Base-by-base conservation (phyloP, 53 echinoderm and acorn worm species). In the Mesocentrotus franciscanus region DNA sequence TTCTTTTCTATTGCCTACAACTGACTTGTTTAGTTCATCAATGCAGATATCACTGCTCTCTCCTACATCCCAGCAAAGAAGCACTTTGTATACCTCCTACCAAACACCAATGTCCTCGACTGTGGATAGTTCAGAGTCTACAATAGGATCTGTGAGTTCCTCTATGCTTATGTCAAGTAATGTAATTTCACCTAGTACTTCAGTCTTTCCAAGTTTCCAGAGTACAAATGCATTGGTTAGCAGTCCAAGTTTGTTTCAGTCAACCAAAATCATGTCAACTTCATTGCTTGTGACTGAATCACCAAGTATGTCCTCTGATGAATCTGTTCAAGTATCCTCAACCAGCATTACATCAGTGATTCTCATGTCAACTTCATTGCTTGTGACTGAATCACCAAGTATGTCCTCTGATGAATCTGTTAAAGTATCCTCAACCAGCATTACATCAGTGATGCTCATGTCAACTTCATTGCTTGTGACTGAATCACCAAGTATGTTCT, bases 371-470 rank as follows among this genome's bases (percentile, higher is more conserved):
- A n/a, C 58, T 56, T 29, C 58, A 57, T 27, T 87, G 58, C 29
- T 27, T n/a, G n/a, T 57, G 58, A 57, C 87, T 5, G 58, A 87
- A 87, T 87, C 87, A 57, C 87, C 87, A 87, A 87, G 56, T 87
- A 27, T 58, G 14, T 87, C 87, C 29, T 87, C n/a, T 87, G 87
- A n/a, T 26, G 58, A 58, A 27, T 56, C 87, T 10, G 9, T 87
- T 57, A n/a, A 49, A 84, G 49, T 49, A 49, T 15, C 29, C 8
- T 87, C 59, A n/a, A 29, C 10, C 56, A 87, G 59, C 29, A 8
- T 57, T 13, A n/a, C n/a, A n/a, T n/a, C n/a, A n/a, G n/a, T n/a
- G n/a, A n/a, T n/a, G n/a, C n/a, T 87, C 26, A 58, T 87, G n/a
- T 58, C 87, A 57, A n/a, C 58, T 56, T 29, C 58, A 57, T 27